These are phyloP conservation scores for Apeltes quadracus DNA, from an alignment of 2,113 vertebrate species.

Conservation along the genomic window DNA sequence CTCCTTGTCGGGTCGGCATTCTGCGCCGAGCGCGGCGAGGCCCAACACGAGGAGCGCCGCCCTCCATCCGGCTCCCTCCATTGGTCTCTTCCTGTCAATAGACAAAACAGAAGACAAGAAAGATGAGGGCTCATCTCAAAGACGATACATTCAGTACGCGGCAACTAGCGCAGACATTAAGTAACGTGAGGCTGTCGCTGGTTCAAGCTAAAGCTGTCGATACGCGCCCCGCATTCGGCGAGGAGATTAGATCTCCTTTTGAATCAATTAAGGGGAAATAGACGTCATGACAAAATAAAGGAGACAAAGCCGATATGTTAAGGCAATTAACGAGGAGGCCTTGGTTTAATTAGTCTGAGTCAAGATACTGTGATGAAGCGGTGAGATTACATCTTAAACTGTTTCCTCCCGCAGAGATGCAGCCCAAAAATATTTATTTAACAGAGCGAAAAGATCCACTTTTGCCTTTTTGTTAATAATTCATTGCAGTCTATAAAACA, in stretches of 20 bases:
- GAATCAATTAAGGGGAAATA: conserved; percentile 76
- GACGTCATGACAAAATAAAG: conserved; percentile 70
- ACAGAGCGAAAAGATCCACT: conserved; percentile 19
- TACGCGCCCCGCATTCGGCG: conserved; percentile 52
- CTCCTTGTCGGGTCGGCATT: conserved; percentile 74
- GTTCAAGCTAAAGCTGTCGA: conserved; percentile 76
- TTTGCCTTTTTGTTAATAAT: conserved; percentile 57
- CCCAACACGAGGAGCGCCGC: conserved; percentile 70
- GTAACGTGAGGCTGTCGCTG: conserved; percentile 57
- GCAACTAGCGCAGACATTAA: conserved; percentile 77
- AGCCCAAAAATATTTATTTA: conserved; percentile 29
- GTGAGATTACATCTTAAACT: conserved; percentile 50
- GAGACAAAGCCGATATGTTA: conserved; percentile 72
- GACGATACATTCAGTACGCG: conserved; percentile 67
- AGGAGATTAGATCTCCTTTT: conserved; percentile 76
- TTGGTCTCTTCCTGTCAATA: conserved; percentile 75
- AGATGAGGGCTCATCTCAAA: conserved; percentile 38
- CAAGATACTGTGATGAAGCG: conserved; percentile 50
- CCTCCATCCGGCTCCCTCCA: conserved; percentile 73
- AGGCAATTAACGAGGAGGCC: conserved; percentile 67
- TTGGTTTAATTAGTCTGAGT: conserved; percentile 68
- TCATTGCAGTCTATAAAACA: conserved; percentile 34
- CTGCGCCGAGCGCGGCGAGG: conserved; percentile 51
- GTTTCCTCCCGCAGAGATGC: conserved; percentile 24
- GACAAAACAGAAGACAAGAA: conserved; percentile 56